Percentiles rank a stretch among this genome's conserved stretches.
These are phyloP conservation scores for Chrysolophus pictus DNA, from an alignment of 2,797 vertebrate species.

Conservation along the genomic window DNA sequence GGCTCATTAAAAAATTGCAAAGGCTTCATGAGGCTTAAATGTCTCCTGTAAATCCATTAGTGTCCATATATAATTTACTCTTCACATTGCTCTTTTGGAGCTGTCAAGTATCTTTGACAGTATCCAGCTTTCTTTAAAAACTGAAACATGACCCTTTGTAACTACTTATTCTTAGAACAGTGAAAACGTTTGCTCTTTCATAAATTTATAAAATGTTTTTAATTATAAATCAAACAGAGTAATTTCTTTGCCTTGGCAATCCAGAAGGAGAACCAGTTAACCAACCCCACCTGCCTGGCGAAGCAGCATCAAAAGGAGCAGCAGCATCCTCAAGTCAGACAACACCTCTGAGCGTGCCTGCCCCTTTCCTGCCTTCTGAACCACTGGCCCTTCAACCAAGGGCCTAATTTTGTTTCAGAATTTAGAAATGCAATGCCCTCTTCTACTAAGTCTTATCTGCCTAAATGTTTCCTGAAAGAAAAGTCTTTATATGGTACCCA, in stretches of 20 bases:
- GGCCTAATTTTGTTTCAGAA: background rate
- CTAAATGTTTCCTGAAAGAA: background rate
- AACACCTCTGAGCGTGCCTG: background rate
- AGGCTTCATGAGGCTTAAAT: background rate
- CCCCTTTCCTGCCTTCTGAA: background rate
- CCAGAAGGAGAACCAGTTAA: background rate
- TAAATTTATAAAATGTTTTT: slow-evolving; percentile 38
- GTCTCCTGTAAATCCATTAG: background rate
- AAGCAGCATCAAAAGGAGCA: background rate
- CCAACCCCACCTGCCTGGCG: background rate
- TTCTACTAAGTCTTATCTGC: background rate
- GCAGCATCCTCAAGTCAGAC: background rate
- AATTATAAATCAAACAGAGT: slow-evolving; percentile 27
- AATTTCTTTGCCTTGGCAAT: background rate
- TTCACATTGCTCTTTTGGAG: background rate
- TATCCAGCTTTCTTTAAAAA: slow-evolving; percentile 3
- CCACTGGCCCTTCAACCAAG: background rate
- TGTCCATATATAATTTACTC: slow-evolving; percentile 10
- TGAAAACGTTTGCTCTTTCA: background rate
- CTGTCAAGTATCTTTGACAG: background rate
- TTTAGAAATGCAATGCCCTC: background rate
- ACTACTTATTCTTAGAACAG: background rate
- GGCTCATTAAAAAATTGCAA: slow-evolving; percentile 2
- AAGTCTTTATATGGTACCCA: background rate
- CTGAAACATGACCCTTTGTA: background rate